Percentiles rank a stretch among this genome's conserved stretches.
These are phyloP conservation scores for Phaenicophaeus curvirostris DNA, from an alignment of 2,797 vertebrate genomes.

Conservation along the genomic window DNA sequence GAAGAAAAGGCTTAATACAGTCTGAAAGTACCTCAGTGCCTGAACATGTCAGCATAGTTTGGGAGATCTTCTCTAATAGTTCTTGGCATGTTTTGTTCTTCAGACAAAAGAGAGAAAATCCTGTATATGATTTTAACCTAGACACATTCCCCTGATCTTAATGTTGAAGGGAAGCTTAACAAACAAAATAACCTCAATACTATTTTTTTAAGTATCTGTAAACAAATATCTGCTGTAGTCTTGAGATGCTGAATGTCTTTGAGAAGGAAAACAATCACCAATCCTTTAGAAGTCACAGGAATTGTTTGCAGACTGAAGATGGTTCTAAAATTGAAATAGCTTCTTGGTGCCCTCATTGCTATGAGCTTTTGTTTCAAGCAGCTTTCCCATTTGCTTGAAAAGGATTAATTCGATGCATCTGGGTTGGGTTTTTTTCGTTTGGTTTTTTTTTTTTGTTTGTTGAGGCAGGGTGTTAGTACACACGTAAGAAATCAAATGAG, in stretches of 20 bases:
- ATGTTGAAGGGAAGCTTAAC: background rate
- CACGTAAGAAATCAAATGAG: background rate
- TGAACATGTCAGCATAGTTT: constrained; percentile 40
- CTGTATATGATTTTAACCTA: constrained; percentile 11
- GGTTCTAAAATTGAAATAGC: background rate
- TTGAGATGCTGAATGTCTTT: background rate
- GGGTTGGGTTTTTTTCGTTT: background rate
- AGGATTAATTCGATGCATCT: background rate
- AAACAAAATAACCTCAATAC: background rate
- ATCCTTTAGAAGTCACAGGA: background rate
- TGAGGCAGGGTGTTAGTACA: background rate
- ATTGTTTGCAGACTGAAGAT: background rate
- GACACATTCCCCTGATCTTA: background rate
- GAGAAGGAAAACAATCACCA: background rate
- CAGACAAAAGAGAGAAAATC: constrained; percentile 23
- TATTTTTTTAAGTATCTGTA: background rate
- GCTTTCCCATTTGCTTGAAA: background rate
- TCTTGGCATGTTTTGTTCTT: constrained; percentile 57
- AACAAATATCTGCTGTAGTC: background rate
- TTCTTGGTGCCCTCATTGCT: background rate
- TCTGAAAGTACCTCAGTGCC: constrained; percentile 55
- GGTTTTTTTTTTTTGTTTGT: background rate
- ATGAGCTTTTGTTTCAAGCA: background rate
- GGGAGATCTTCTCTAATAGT: constrained; percentile 36
- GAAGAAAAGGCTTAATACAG: constrained; percentile 27